Conservation (phyloP, 1,140 invertebrate species). For the Pomacea maculata region DNA sequence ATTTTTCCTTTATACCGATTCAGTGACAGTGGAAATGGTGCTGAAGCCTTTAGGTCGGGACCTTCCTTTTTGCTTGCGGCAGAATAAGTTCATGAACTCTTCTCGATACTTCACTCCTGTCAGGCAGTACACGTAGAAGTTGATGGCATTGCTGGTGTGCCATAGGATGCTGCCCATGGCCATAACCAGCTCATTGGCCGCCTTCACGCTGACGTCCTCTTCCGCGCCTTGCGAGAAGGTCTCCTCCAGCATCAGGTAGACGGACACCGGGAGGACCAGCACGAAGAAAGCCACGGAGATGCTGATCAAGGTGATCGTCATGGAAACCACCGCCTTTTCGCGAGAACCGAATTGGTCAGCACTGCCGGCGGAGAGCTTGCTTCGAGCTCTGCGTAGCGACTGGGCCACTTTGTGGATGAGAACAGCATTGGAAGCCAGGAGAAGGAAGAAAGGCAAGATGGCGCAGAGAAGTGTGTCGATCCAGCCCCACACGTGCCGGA, state of each 20-base stretch:
- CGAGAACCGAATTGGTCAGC: background rate
- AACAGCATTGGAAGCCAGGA: background rate
- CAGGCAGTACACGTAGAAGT: conserved; percentile 7
- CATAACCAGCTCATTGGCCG: background rate
- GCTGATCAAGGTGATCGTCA: background rate
- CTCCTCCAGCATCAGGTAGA: background rate
- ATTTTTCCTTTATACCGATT: too few relatives aligned
- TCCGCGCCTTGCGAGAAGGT: background rate
- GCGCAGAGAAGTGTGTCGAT: background rate
- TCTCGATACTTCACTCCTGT: background rate
- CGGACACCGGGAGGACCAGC: background rate
- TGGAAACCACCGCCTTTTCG: background rate
- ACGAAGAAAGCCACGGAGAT: background rate
- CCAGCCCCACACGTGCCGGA: background rate
- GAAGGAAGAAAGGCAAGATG: conserved; percentile 1
- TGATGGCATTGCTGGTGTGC: background rate
- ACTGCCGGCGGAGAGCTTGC: background rate
- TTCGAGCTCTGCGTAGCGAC: background rate
- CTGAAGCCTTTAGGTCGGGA: too few relatives aligned
- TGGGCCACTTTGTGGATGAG: background rate
- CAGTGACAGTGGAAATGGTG: too few relatives aligned
- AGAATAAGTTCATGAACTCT: background rate
- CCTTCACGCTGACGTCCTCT: background rate
- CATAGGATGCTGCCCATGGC: background rate
- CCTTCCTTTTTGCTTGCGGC: too few relatives aligned